Evolutionary conservation across 1,140 invertebrate species (phyloP), one percentile per base, ranked within the genome.

Genomic region (Nixonia krombeini): DNA sequence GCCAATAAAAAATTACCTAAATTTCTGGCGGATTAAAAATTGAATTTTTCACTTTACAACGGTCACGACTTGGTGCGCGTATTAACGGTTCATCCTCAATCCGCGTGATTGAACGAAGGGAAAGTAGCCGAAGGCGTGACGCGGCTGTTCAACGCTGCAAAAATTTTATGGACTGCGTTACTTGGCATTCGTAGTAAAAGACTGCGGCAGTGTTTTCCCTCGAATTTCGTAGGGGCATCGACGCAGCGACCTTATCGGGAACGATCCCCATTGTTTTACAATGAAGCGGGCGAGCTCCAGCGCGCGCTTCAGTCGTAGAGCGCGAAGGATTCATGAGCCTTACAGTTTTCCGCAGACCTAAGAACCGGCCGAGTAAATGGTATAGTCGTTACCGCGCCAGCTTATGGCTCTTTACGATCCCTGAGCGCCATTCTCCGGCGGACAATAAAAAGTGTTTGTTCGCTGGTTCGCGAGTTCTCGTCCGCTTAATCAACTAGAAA

Each of bases 361-460:
- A 35, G 33, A 13, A 12, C 12, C 6, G 21, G 6, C n/a, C 10
- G 33, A 35, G 33, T 35, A n/a, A 31, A 9, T 31, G 10, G 8
- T 12, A 12, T 12, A 3, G 33, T 35, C 33, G 33, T 35, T 35
- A 35, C 33, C 12, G 12, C 12, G 12, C 33, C 33, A 12, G 33
- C 33, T 35, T 35, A 35, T 35, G 33, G 33, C 33, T 13, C 33
- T 35, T 35, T 35, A 35, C 45, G 45, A 21, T 31, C n/a, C 26
- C 17, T 18, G 29, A 16, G 40, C 45, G 25, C 41, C 21, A 25
- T 44, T 16, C 21, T 26, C n/a, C 12, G 25, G n/a, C 1, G 5
- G 25, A 23, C 41, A 44, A 44, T 44, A 26, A 12, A 26, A 44
- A 13, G 25, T 26, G 25, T 25, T 44, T 26, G 41, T 21, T 44